phyloP scores from a whole-genome alignment of 2,888 invertebrate genomes.

The Glomeris marginata region DNA sequence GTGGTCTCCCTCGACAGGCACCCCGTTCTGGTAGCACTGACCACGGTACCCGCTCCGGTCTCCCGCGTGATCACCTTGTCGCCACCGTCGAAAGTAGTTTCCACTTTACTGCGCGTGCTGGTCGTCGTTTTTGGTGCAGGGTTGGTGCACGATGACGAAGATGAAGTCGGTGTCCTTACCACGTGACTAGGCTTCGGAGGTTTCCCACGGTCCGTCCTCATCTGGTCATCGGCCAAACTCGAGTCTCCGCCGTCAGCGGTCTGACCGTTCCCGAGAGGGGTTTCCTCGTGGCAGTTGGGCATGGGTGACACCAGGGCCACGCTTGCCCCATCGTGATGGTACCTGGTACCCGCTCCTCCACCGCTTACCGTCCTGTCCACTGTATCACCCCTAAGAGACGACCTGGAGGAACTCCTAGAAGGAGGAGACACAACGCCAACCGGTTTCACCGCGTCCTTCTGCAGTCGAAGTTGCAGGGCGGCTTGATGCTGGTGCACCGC shows the following conservation, averaged over 20 bases:
- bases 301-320: constrained; percentile 58
- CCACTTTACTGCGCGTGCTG: constrained; percentile 18
- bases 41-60: constrained; percentile 12
- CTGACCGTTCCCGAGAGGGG: constrained; percentile 3
- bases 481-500: constrained; percentile 5
- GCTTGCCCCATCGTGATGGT: constrained; percentile 17
- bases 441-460: constrained; percentile 19
- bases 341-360: background rate
- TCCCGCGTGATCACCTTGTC: constrained; percentile 15
- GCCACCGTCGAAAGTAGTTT: constrained; percentile 20
- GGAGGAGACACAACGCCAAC: background rate
- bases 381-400: constrained; percentile 1
- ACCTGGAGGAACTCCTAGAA: background rate
- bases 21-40: constrained; percentile 17
- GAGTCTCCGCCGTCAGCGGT: background rate
- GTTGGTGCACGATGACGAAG: too few species aligned
- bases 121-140: background rate
- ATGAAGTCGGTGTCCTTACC: background rate
- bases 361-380: background rate
- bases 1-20: constrained; percentile 21
- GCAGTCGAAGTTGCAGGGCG: constrained; percentile 13
- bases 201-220: constrained; percentile 1
- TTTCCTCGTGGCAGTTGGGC: constrained; percentile 32
- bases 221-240: background rate
- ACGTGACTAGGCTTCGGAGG: constrained; percentile 3